Evolutionary conservation across 2,113 vertebrate species (phyloP).

Genomic region (Mastomys coucha): DNA sequence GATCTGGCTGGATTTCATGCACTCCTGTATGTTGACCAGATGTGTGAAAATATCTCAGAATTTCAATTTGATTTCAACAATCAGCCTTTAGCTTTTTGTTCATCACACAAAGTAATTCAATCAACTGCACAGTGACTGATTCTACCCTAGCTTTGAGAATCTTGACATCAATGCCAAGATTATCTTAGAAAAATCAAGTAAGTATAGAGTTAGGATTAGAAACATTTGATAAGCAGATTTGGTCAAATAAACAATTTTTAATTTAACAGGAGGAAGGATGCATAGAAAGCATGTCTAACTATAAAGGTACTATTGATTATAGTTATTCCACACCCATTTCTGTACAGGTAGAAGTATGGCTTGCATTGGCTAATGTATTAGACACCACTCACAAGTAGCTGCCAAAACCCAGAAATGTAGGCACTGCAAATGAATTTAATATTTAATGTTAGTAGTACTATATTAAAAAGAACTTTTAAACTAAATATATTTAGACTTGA

Average conservation of each 20-base stretch:
- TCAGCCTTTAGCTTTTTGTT: conserved; percentile 54
- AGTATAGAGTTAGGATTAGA: background rate
- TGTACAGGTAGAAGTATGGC: background rate
- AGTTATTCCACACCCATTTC: background rate
- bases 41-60: conserved; percentile 7
- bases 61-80: conserved; percentile 33
- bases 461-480: background rate
- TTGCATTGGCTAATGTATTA: background rate
- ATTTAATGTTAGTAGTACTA: conserved; percentile 7
- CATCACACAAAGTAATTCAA: conserved; percentile 4
- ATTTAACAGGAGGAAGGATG: background rate
- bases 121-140: conserved; percentile 50
- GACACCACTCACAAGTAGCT: background rate
- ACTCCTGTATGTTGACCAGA: background rate
- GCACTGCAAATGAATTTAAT: background rate
- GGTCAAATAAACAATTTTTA: background rate
- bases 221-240: background rate
- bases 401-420: background rate
- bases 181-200: conserved; percentile 9
- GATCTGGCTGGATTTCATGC: background rate
- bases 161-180: conserved; percentile 60
- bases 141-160: conserved; percentile 64
- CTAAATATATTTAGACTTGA: background rate
- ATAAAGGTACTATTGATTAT: background rate
- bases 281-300: background rate